These are phyloP conservation scores for Andrena dorsata DNA, from an alignment of 2,888 invertebrate species.

Conservation along the genomic window DNA sequence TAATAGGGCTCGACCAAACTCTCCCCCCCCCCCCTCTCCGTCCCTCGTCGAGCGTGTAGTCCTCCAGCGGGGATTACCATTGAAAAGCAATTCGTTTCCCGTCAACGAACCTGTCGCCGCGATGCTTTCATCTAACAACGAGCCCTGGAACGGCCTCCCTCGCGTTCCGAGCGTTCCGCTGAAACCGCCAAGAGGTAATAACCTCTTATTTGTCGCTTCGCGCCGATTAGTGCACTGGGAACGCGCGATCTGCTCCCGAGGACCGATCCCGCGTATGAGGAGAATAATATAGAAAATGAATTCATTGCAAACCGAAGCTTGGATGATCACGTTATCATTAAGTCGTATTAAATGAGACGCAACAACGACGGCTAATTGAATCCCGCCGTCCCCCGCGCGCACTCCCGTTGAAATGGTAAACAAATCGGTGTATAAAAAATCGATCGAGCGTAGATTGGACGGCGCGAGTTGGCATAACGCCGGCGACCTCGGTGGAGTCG, in stretches of 20 bases:
- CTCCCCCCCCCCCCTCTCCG: neutral
- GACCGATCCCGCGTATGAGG: neutral
- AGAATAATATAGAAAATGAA: neutral
- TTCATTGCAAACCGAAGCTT: no score
- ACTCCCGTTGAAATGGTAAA: neutral
- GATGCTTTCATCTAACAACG: conserved; percentile 43
- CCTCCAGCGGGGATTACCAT: conserved; percentile 65
- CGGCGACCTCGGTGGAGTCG: conserved; percentile 1
- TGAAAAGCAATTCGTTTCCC: conserved; percentile 73
- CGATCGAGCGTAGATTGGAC: neutral
- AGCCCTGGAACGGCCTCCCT: conserved; percentile 2
- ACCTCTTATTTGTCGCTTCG: conserved; percentile 63
- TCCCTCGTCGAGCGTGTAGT: conserved; percentile 19
- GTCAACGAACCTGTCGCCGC: conserved; percentile 67
- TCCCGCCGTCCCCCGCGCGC: neutral
- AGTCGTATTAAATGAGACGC: neutral
- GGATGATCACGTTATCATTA: no score
- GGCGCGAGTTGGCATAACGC: conserved; percentile 22
- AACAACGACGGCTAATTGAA: neutral
- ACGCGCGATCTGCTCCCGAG: neutral
- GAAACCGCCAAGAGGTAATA: conserved; percentile 46
- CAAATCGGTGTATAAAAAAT: neutral
- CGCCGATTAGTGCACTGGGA: conserved; percentile 56
- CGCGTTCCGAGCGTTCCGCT: neutral
- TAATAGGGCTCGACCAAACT: conserved; percentile 67